Percentiles rank a stretch among this genome's conserved stretches.
Evolutionary conservation across 2,113 vertebrate genomes (phyloP).

Genomic region (Dascyllus trimaculatus): DNA sequence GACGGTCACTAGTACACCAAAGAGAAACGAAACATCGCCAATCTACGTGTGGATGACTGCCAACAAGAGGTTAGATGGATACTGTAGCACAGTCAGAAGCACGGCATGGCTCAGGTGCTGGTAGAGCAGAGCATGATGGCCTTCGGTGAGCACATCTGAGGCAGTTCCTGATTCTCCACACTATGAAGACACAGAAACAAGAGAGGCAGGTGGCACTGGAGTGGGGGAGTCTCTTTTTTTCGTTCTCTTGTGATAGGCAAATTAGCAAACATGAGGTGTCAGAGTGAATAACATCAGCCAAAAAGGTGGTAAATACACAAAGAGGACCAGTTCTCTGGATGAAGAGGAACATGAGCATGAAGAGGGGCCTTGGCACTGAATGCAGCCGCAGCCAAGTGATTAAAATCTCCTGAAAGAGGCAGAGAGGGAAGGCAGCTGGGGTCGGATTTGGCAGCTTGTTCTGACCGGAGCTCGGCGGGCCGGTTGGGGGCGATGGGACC

Average conservation of each 20-base stretch:
- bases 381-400: slow-evolving; percentile 32
- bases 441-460: slow-evolving; percentile 66
- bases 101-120: slow-evolving; percentile 31
- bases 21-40: slow-evolving; percentile 53
- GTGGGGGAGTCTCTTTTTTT: slow-evolving; percentile 4
- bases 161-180: slow-evolving; percentile 43
- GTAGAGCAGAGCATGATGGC: slow-evolving; percentile 49
- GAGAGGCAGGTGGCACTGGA: slow-evolving; percentile 49
- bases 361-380: slow-evolving; percentile 57
- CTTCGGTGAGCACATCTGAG: slow-evolving; percentile 28
- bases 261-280: slow-evolving; percentile 45
- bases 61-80: slow-evolving; percentile 26
- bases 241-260: slow-evolving; percentile 3
- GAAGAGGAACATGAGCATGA: slow-evolving; percentile 18
- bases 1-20: slow-evolving; percentile 68
- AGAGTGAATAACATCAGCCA: slow-evolving; percentile 21
- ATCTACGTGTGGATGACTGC: slow-evolving; percentile 31
- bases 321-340: slow-evolving; percentile 23
- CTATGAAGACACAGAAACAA: slow-evolving; percentile 33
- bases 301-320: slow-evolving; percentile 35
- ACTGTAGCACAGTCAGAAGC: slow-evolving; percentile 47
- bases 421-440: slow-evolving; percentile 74
- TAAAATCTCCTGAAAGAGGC: slow-evolving; percentile 60
- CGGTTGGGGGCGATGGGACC: slow-evolving; percentile 12
- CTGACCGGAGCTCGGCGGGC: slow-evolving; percentile 37